Evolutionary conservation across 1,140 invertebrate genomes (phyloP).

Genomic region (Papilio machaon): DNA sequence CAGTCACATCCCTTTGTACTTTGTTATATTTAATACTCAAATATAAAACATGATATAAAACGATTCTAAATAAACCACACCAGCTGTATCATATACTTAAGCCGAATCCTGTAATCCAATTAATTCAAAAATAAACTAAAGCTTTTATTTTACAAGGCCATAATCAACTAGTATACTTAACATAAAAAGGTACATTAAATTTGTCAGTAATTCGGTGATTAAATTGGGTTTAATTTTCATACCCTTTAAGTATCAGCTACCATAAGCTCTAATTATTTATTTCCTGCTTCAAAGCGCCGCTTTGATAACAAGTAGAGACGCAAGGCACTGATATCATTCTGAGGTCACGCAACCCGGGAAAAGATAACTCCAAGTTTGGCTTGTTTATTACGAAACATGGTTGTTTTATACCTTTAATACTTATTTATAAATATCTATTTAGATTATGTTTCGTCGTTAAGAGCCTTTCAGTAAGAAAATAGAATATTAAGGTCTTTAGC

Average conservation of each 20-base stretch:
- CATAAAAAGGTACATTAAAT: neutral
- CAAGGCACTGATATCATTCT: conserved; percentile 3
- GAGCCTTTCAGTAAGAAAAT: too few species aligned
- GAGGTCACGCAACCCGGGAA: conserved; percentile 14
- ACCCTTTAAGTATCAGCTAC: neutral
- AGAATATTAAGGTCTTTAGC: too few species aligned
- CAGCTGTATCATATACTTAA: too few species aligned
- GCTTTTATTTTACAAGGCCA: too few species aligned
- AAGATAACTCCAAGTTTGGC: neutral
- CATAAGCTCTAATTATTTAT: conserved; percentile 14
- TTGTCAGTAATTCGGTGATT: neutral
- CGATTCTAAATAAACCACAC: too few species aligned
- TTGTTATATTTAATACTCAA: neutral
- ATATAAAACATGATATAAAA: neutral
- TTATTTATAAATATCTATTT: neutral
- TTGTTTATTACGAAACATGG: neutral
- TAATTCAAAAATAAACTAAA: neutral
- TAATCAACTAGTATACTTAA: neutral
- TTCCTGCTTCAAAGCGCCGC: conserved; percentile 18
- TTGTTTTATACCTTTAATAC: neutral
- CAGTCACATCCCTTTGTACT: neutral
- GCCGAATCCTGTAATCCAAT: too few species aligned
- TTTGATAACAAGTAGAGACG: conserved; percentile 26
- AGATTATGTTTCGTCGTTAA: neutral
- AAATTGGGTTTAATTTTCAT: neutral